phyloP scores from a whole-genome alignment of 2,888 invertebrate genomes.

The Drosophila subquinaria region DNA sequence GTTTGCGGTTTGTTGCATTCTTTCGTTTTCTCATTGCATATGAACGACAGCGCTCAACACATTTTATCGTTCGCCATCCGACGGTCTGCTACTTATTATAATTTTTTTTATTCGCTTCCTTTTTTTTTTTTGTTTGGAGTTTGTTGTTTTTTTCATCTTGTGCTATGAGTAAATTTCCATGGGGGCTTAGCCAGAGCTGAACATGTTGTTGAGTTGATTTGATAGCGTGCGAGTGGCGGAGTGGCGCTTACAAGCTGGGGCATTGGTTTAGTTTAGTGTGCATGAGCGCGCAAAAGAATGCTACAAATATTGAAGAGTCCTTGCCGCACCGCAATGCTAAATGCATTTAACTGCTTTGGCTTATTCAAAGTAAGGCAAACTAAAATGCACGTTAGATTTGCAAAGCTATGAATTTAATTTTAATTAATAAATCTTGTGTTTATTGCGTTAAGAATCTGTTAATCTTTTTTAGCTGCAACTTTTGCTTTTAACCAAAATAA shows the following conservation, averaged over 20 bases:
- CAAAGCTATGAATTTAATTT: neutral
- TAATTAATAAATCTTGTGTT: neutral
- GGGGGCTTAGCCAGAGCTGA: constrained; percentile 63
- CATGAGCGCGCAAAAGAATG: constrained; percentile 59
- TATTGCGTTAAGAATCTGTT: neutral
- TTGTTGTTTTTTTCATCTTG: constrained; percentile 9
- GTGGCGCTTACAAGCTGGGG: constrained; percentile 52
- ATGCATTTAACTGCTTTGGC: constrained; percentile 39
- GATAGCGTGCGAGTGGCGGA: constrained; percentile 56
- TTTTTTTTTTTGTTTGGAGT: constrained; percentile 6
- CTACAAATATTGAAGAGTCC: constrained; percentile 43
- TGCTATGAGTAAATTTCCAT: constrained; percentile 70
- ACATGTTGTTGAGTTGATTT: constrained; percentile 70
- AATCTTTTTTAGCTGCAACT: neutral
- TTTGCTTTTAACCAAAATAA: neutral
- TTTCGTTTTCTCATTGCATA: constrained; percentile 61
- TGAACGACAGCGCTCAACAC: constrained; percentile 78
- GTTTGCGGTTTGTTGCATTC: constrained; percentile 75
- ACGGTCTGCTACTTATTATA: constrained; percentile 73
- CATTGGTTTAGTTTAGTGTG: constrained; percentile 49
- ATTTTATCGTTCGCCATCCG: constrained; percentile 71
- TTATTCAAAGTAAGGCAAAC: constrained; percentile 18
- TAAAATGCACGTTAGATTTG: constrained; percentile 2
- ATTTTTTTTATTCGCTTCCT: constrained; percentile 37
- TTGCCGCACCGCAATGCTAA: constrained; percentile 26